Conservation (phyloP, 2,888 invertebrate genomes). For the Alentia gelatinosa region DNA sequence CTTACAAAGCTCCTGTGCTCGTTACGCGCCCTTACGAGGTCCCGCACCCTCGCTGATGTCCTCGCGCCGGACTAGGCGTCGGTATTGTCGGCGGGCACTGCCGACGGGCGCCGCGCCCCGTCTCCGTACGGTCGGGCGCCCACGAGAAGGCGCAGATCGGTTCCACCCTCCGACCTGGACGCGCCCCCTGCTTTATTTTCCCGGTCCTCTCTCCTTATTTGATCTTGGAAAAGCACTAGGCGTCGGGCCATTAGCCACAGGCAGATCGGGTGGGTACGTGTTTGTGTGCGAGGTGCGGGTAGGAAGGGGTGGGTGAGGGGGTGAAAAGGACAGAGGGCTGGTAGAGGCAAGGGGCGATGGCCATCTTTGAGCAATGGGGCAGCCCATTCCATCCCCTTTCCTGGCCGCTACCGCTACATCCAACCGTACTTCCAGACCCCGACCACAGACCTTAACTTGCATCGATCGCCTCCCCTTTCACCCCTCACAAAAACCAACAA, state of each 20-base stretch:
- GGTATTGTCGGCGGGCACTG: background rate
- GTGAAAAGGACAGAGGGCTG: background rate
- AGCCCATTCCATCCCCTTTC: no score
- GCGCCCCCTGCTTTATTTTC: slow-evolving; percentile 9
- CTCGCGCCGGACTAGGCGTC: background rate
- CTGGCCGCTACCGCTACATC: no score
- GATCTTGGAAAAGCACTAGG: background rate
- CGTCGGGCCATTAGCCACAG: background rate
- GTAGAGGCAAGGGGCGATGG: background rate
- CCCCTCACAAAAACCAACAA: no score
- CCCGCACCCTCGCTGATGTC: background rate
- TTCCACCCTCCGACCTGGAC: background rate
- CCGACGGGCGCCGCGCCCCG: background rate
- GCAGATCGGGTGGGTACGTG: background rate
- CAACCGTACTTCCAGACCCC: no score
- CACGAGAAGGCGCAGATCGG: background rate
- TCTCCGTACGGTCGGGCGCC: background rate
- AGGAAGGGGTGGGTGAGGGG: background rate
- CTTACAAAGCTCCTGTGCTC: background rate
- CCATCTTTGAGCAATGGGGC: background rate
- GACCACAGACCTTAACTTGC: no score
- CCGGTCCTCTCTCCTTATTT: background rate
- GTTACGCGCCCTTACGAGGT: background rate
- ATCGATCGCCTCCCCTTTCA: no score
- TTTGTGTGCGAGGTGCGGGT: background rate